These are phyloP conservation scores for Pseudeuparius sepicola DNA, from an alignment of 2,888 invertebrate genomes.

Conservation along the genomic window DNA sequence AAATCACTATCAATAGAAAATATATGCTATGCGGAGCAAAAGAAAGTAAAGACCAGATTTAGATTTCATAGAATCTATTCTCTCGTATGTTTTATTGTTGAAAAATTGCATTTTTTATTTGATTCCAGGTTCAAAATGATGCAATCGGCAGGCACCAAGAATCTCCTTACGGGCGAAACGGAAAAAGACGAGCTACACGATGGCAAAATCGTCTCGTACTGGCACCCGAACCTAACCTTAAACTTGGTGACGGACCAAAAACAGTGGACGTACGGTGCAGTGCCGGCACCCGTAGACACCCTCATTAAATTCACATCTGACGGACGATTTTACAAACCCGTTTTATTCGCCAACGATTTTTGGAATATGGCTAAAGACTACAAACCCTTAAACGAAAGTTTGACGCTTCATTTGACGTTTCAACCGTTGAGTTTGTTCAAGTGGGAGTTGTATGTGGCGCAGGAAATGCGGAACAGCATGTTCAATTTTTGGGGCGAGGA, in stretches of 20 bases:
- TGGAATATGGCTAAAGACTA: conserved; percentile 98
- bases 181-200: conserved; percentile 68
- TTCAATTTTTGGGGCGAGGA: conserved; percentile 58
- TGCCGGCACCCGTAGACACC: conserved; percentile 88
- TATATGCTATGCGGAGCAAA: too few species aligned
- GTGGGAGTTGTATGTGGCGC: conserved; percentile 97
- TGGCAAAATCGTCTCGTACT: conserved; percentile 90
- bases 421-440: conserved; percentile 93
- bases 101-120: too few species aligned
- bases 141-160: conserved; percentile 78
- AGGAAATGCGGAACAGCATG: conserved; percentile 76
- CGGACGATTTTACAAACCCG: conserved; percentile 82
- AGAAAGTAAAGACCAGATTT: too few species aligned
- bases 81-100: too few species aligned
- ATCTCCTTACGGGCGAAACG: conserved; percentile 87
- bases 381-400: conserved; percentile 73
- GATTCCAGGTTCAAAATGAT: conserved; percentile 68
- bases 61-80: too few species aligned
- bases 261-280: conserved; percentile 82
- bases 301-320: conserved; percentile 83
- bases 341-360: conserved; percentile 92
- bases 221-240: conserved; percentile 98
- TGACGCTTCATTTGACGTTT: conserved; percentile 61
- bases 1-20: too few species aligned
- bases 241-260: conserved; percentile 95